Base-by-base conservation (phyloP, 1,140 invertebrate species). In the Drosophila equinoxialis region DNA sequence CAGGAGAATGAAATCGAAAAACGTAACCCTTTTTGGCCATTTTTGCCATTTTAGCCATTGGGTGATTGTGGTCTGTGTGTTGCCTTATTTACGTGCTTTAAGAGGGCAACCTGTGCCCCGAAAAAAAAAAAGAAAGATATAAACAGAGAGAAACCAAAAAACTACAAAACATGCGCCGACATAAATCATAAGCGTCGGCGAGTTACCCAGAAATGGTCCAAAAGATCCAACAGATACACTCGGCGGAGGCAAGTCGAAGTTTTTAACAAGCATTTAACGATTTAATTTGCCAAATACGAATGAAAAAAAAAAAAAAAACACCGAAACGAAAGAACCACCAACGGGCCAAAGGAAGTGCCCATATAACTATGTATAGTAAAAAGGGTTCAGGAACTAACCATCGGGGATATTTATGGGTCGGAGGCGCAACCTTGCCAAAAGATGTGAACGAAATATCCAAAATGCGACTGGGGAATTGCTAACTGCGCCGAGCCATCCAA, bases 201-300 rank as follows among this genome's bases (percentile, higher is more conserved):
- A 84, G 77, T 82, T 87, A 74, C 75, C 79, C 75, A 65, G 58
- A 82, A 87, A 86, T 58, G 67, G 75, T 69, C 48, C 68, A 77
- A 77, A 37, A 77, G 54, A 55, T 58, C 20, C 58, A 60, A 86
- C 82, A 85, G 70, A 81, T 75, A 68, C 70, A 70, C 65, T 71
- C 63, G 57, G 71, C 68, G 62, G 81, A 63, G 60, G 73, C 79
- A 79, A 90, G 84, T 84, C 85, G 86, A 90, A 89, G 74, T 89
- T 89, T 87, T 89, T 89, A 89, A 89, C 84, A 89, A 89, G 84
- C 84, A 90, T 90, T 89, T 89, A 89, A 89, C 84, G 85, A 89
- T 89, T 89, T 89, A 89, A 89, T 89, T 89, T 89, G 84, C 67
- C 84, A 84, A 89, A 86, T 77, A 80, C 71, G 62, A 71, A 71